phyloP scores from a whole-genome alignment of 2,113 vertebrate genomes.

The Oreotrochilus melanogaster region DNA sequence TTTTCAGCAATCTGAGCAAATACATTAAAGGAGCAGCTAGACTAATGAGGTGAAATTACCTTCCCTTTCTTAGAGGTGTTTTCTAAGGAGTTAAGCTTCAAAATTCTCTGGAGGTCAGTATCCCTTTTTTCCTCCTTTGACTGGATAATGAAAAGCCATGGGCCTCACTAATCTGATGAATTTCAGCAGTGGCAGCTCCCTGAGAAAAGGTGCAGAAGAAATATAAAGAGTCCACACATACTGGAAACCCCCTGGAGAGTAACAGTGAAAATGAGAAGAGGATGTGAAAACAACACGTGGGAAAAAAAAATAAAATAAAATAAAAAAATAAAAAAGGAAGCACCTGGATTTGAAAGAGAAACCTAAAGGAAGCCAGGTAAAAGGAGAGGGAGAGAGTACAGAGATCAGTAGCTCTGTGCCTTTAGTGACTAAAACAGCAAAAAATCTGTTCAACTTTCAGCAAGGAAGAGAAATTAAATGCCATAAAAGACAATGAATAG shows the following conservation, averaged over 20 bases:
- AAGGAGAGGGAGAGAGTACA: background rate
- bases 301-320: background rate
- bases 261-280: conserved; percentile 32
- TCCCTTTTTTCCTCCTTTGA: background rate
- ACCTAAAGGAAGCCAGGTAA: background rate
- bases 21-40: background rate
- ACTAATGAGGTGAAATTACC: background rate
- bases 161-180: background rate
- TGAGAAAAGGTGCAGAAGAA: background rate
- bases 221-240: background rate
- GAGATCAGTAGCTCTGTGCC: conserved; percentile 43
- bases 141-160: background rate
- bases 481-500: conserved; percentile 21
- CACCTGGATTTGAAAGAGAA: conserved; percentile 18
- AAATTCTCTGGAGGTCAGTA: background rate
- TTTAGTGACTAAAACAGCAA: conserved; percentile 22
- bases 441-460: background rate
- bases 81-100: background rate
- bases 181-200: background rate
- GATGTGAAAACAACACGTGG: background rate
- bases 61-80: background rate
- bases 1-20: background rate
- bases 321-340: background rate
- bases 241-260: background rate
- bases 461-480: conserved; percentile 52